Conservation (phyloP, 2,113 vertebrate genomes). For the Merops nubicus region DNA sequence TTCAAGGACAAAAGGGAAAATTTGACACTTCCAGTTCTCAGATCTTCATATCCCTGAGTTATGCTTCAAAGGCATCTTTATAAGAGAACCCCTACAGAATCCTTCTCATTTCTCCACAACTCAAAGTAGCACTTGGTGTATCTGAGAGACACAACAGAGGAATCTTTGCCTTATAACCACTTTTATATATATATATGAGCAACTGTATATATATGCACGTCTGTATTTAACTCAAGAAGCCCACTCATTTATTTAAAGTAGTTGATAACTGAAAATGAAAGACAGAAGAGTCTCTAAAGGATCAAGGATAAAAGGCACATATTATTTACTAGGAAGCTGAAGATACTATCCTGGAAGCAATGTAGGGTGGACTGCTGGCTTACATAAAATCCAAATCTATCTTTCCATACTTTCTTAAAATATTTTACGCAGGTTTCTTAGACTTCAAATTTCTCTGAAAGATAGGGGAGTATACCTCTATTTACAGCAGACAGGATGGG, state of each 20-base stretch:
- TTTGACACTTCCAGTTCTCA: neutral
- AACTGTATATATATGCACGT: neutral
- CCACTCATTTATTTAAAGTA: neutral
- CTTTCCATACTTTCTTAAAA: neutral
- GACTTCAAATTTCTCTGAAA: neutral
- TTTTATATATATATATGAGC: neutral
- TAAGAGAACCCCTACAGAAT: neutral
- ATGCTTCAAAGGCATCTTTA: neutral
- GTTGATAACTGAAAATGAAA: neutral
- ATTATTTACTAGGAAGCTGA: neutral
- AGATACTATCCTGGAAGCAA: neutral
- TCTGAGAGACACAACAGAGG: accelerated
- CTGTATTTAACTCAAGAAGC: neutral
- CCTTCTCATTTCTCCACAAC: neutral
- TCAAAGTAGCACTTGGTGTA: neutral
- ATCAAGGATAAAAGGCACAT: neutral
- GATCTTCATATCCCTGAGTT: neutral
- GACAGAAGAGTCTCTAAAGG: neutral
- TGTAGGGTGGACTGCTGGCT: neutral
- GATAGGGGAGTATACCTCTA: neutral
- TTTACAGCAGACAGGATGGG: neutral
- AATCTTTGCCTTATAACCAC: neutral
- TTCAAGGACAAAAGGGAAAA: neutral
- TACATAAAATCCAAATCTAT: neutral
- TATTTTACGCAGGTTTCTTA: neutral